Conservation (phyloP, 2,797 vertebrate genomes). For the Pteronotus mesoamericanus region DNA sequence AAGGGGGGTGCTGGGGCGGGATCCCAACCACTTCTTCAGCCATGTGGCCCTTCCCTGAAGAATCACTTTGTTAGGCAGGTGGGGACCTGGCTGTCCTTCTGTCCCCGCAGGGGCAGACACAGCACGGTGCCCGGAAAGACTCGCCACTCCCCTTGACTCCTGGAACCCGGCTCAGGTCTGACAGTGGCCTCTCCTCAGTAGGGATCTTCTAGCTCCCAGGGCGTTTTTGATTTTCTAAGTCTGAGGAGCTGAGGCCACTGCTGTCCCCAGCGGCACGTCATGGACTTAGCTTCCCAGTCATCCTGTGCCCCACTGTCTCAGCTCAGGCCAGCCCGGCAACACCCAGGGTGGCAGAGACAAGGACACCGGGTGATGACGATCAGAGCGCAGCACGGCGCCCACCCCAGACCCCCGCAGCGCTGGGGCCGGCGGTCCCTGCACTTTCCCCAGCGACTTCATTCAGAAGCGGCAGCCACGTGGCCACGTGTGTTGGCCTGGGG, state of each 20-base stretch:
- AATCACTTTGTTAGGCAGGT: accelerated
- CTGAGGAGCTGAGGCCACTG: background rate
- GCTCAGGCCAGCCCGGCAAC: background rate
- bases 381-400: background rate
- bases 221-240: background rate
- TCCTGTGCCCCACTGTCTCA: background rate
- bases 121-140: background rate
- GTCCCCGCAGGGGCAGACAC: accelerated
- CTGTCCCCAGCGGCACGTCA: background rate
- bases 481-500: accelerated
- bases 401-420: background rate
- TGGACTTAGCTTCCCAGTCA: too few relatives aligned
- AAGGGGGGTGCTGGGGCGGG: accelerated
- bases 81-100: background rate
- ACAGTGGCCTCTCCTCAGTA: background rate
- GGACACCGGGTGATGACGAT: accelerated
- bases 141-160: accelerated
- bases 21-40: accelerated
- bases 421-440: background rate
- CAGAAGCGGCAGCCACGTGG: accelerated
- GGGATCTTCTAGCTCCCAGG: background rate
- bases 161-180: background rate
- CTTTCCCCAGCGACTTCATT: too few relatives aligned
- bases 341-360: accelerated
- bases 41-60: accelerated